Percentiles rank a stretch among this genome's conserved stretches.
Evolutionary conservation across 2,888 invertebrate genomes (phyloP).

Genomic region (Charanyca ferruginea): DNA sequence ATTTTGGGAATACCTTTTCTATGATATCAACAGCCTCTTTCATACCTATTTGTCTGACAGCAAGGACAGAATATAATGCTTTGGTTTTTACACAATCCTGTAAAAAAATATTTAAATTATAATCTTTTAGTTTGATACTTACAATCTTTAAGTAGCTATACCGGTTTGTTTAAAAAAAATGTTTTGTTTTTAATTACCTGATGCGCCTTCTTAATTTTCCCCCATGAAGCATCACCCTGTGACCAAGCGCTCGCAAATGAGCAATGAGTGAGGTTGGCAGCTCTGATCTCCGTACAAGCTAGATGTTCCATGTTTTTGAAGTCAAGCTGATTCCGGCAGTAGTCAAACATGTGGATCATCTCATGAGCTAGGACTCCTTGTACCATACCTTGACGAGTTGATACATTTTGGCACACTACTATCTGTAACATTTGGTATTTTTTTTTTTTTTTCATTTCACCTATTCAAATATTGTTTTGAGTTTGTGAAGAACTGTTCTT

Average conservation of each 20-base stretch:
- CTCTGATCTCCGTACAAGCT: conserved; percentile 98
- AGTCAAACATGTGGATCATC: conserved; percentile 99
- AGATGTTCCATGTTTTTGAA: conserved; percentile 97
- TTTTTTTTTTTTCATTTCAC: background rate
- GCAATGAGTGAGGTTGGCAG: conserved; percentile 98
- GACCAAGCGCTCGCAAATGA: conserved; percentile 95
- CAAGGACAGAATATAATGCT: conserved; percentile 95
- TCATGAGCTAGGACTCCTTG: conserved; percentile 97
- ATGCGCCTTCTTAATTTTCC: conserved; percentile 94
- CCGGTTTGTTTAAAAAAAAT: too few relatives aligned
- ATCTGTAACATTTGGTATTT: conserved; percentile 90
- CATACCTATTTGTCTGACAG: conserved; percentile 94
- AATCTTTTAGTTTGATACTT: too few relatives aligned
- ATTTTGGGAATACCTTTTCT: conserved; percentile 96
- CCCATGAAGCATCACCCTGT: conserved; percentile 94
- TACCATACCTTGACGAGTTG: conserved; percentile 92
- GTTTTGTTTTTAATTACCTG: too few relatives aligned
- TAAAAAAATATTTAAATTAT: conserved; percentile 57
- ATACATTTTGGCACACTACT: conserved; percentile 97
- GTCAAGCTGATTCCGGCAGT: conserved; percentile 96
- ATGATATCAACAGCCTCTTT: conserved; percentile 94
- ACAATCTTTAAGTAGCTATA: background rate
- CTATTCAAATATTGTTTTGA: too few relatives aligned
- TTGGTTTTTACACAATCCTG: conserved; percentile 97
- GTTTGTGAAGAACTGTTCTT: too few relatives aligned